Conservation (phyloP, 2,113 vertebrate species). For the Gorsachius goisagi region DNA sequence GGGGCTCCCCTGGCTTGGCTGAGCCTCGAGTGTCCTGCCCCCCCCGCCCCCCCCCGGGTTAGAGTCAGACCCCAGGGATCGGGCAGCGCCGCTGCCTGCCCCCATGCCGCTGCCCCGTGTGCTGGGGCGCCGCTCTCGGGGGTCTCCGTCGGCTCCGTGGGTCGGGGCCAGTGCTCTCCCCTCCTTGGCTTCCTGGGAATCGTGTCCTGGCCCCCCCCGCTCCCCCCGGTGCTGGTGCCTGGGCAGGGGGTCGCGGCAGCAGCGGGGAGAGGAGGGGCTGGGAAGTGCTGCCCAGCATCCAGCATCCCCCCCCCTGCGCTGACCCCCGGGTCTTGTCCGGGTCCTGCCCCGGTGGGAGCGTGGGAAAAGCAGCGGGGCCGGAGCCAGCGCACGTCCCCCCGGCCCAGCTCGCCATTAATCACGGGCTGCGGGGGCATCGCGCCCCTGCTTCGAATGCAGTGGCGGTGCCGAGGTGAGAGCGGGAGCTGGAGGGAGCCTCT, state of each 20-base stretch:
- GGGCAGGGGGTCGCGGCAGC: not conserved
- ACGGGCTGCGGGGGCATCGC: not conserved
- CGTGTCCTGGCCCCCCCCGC: accelerated
- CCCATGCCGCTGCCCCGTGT: accelerated
- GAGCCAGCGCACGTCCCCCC: conserved; percentile 50
- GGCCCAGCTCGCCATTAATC: conserved; percentile 71
- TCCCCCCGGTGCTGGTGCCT: not conserved
- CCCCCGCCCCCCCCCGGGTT: accelerated
- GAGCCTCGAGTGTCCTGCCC: too few species aligned
- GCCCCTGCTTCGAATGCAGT: conserved; percentile 78
- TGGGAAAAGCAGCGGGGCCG: not conserved
- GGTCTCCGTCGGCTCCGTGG: not conserved
- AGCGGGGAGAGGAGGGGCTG: not conserved
- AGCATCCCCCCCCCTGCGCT: accelerated
- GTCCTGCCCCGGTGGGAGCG: not conserved
- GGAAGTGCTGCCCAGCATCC: not conserved
- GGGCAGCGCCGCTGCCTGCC: not conserved
- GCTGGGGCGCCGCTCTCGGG: accelerated
- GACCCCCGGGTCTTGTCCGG: accelerated
- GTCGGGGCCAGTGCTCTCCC: not conserved
- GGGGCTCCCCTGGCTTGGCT: too few species aligned
- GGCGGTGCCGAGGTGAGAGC: conserved; percentile 59
- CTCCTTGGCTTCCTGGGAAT: not conserved
- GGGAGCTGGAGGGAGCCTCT: conserved; percentile 66
- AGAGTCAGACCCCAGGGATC: not conserved